Base-by-base conservation (phyloP, 2,113 vertebrate species). In the Triplophysa rosa region DNA sequence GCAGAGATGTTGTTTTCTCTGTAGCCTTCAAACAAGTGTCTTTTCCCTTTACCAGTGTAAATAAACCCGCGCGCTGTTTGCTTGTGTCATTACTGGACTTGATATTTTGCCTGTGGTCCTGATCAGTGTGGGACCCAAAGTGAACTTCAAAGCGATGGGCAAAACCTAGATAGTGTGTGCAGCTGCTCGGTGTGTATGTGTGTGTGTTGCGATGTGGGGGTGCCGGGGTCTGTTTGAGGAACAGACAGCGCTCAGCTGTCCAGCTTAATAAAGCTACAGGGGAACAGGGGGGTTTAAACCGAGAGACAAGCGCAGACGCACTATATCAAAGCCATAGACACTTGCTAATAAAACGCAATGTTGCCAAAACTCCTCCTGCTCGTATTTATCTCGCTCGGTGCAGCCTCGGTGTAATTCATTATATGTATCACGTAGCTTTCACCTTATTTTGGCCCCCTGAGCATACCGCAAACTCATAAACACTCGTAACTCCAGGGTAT, bases 181-280 rank as follows among this genome's bases (percentile, higher is more conserved):
- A 91, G 95, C 94, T 93, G 89, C 91, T 93, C 93, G 93, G 90
- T 90, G 94, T 94, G 93, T 95, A 93, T 95, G 95, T 93, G 93
- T 91, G 90, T 91, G 95, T 93, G 93, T 94, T 92, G 88, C 93
- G 94, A 93, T 42, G 67, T 33, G 45, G 67, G 81, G 81, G 56
- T 37, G 74, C 45, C 26, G 77, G 63, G 77, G 66, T 77, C 61
- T 68, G 80, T 77, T 52, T 82, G 80, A 75, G 65, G 65, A 77
- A 24, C 42, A 82, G 84, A 80, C 78, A 73, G 70, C 65, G 75
- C 95, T 96, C 95, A 94, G 97, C 95, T 94, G 95, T 84, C 86
- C 92, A 95, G 91, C 94, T 91, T 92, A 84, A 95, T 96, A 95
- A 96, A 96, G 94, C 95, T 94, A 90, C 95, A 94, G 94, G 93